Evolutionary conservation across 2,113 vertebrate species (phyloP).

Genomic region (Hippocampus abdominalis): DNA sequence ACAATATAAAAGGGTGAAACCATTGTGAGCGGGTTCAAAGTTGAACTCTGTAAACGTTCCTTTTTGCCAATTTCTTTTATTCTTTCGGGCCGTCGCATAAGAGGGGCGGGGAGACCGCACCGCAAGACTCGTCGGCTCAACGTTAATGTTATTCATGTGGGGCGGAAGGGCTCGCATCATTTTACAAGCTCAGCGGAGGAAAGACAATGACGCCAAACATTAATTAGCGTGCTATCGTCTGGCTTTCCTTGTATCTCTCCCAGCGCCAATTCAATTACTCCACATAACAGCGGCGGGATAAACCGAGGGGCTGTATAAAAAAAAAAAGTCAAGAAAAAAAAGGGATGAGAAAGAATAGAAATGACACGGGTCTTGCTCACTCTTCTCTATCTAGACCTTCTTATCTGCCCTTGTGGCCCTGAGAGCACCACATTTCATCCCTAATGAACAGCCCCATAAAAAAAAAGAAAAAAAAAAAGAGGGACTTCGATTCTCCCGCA

Average conservation of each 20-base stretch:
- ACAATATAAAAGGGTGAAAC: background rate
- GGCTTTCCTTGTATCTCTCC: conserved; percentile 57
- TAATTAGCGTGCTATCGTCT: conserved; percentile 69
- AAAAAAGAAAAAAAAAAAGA: conserved; percentile 72
- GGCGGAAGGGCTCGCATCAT: conserved; percentile 39
- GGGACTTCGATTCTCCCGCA: conserved; percentile 71
- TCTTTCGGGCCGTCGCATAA: conserved; percentile 19
- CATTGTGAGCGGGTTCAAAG: no score
- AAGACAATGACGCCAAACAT: conserved; percentile 53
- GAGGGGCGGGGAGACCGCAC: conserved; percentile 34
- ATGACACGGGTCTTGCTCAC: conserved; percentile 57
- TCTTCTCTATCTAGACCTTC: conserved; percentile 65
- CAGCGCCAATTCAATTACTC: conserved; percentile 68
- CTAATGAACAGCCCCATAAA: conserved; percentile 75
- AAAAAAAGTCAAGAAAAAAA: conserved; percentile 20
- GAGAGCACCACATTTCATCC: conserved; percentile 78
- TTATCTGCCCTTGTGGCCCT: conserved; percentile 75
- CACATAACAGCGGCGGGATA: conserved; percentile 46
- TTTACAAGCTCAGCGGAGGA: conserved; percentile 61
- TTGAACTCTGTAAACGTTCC: no score
- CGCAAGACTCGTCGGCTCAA: conserved; percentile 58
- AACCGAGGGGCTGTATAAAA: conserved; percentile 35
- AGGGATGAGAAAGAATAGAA: conserved; percentile 51
- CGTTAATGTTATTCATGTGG: conserved; percentile 65
- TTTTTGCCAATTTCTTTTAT: background rate